Evolutionary conservation across 2,113 vertebrate genomes (phyloP).

Genomic region (Coturnix japonica): DNA sequence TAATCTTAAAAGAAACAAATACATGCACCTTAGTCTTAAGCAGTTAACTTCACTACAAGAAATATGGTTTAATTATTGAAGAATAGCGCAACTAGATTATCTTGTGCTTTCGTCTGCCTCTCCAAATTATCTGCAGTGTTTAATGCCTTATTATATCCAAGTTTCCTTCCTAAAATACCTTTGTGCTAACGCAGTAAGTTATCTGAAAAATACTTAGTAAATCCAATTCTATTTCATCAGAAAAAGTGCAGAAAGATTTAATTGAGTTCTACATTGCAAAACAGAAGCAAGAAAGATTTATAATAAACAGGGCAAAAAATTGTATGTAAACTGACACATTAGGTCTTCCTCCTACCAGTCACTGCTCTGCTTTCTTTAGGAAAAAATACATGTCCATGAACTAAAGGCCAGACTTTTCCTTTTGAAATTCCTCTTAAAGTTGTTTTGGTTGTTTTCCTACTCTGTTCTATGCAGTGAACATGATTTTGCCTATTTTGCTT

Average conservation of each 20-base stretch:
- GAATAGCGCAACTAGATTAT: background rate
- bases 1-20: background rate
- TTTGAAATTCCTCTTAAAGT: background rate
- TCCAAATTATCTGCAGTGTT: background rate
- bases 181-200: background rate
- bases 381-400: background rate
- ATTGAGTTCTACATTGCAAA: background rate
- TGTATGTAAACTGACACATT: background rate
- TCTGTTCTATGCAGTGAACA: background rate
- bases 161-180: background rate
- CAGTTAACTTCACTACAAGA: background rate
- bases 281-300: background rate
- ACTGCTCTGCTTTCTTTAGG: background rate
- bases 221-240: background rate
- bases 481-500: background rate
- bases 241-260: background rate
- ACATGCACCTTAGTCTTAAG: background rate
- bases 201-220: background rate
- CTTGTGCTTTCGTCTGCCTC: background rate
- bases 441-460: background rate
- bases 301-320: background rate
- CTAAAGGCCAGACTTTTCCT: background rate
- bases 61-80: background rate
- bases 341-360: background rate
- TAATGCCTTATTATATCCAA: background rate